Conservation (phyloP, 2,113 vertebrate genomes). For the Climacteris rufus region DNA sequence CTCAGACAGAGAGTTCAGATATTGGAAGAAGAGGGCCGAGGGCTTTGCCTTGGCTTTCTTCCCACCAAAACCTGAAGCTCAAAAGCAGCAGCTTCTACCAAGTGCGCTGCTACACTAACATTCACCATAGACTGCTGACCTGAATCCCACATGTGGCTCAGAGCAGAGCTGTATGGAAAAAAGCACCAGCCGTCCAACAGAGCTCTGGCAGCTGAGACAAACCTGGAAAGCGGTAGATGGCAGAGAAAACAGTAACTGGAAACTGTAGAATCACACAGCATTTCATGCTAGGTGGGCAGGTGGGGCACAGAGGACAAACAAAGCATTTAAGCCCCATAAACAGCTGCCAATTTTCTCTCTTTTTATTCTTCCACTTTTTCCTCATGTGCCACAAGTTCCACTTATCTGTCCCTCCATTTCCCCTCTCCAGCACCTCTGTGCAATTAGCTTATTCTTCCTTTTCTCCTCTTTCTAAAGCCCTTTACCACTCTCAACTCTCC, state of each 20-base stretch:
- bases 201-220: background rate
- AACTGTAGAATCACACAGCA: fast-evolving
- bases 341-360: background rate
- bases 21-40: too few species aligned
- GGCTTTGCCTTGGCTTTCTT: too few species aligned
- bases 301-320: background rate
- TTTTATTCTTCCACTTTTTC: background rate
- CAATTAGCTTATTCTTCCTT: background rate
- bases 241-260: background rate
- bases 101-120: too few species aligned
- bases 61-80: too few species aligned
- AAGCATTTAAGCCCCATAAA: background rate
- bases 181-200: fast-evolving
- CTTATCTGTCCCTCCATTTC: background rate
- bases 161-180: background rate
- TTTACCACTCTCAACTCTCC: background rate
- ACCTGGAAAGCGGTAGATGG: fast-evolving
- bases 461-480: background rate
- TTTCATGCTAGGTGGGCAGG: fast-evolving
- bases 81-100: too few species aligned
- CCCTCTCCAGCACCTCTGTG: background rate
- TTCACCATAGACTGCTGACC: background rate
- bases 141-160: background rate
- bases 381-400: background rate
- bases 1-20: too few species aligned